Evolutionary conservation across 2,113 vertebrate species (phyloP), one percentile per base, ranked within the genome.

Genomic region (Bungarus multicinctus): DNA sequence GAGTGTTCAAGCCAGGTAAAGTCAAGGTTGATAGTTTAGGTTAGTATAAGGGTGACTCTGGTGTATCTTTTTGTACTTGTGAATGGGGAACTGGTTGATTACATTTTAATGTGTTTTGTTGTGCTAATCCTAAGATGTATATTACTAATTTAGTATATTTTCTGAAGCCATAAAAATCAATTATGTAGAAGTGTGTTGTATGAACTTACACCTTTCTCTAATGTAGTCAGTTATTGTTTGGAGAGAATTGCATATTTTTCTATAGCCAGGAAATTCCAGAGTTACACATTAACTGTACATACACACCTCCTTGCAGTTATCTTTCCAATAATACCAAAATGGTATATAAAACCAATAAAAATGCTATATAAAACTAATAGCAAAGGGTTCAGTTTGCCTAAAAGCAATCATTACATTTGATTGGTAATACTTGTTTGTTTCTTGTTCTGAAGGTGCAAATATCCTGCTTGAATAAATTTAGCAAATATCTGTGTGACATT

Each of bases 1-100:
- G 96, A 96, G 52, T 98, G 74, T 43, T 3, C 18, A 0, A 88
- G 39, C n/a, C 96, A 97, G 96, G 97, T 96, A 95, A 50, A 45
- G 3, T 34, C 2, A 1, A 5, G 10, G 2, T 2, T n/a, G 0
- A 2, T 20, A 30, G 1, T 1, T 0, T 1, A 14, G 0, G 23
- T 39, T 5, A 25, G 16, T 91, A 0, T 34, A n/a, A 30, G 3
- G 20, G 4, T 34, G 54, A 0, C 1, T 50, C 50, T 16, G 7
- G 12, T 1, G 0, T 0, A 30, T 4, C 11, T 55, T 30, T 45
- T 47, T 52, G 45, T 27, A 11, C 2, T 86, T 86, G 25, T 53
- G 50, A 88, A 88, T 16, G 52, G 86, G 4, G 8, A 30, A 87
- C 25, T 87, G 14, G 25, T 25, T 87, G 86, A 43, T 22, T 43